These are phyloP conservation scores for Papio anubis DNA, from an alignment of 2,113 vertebrate species.

Conservation along the genomic window DNA sequence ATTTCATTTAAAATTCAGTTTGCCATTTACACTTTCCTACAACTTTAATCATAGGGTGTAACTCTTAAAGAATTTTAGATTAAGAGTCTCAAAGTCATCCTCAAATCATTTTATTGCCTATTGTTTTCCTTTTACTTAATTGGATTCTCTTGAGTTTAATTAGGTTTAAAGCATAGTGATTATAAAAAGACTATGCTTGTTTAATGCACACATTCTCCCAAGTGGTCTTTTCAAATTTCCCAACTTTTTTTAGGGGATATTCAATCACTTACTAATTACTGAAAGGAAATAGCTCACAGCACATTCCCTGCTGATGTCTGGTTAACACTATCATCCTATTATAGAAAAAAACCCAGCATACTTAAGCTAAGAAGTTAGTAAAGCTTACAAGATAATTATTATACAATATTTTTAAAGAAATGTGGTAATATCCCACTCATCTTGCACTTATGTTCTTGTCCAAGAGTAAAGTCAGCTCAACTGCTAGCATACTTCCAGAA, in stretches of 20 bases:
- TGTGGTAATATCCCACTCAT: background rate
- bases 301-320: background rate
- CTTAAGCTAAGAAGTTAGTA: conserved; percentile 53
- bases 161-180: conserved; percentile 69
- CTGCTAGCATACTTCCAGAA: background rate
- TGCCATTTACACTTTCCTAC: conserved; percentile 55
- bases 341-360: background rate
- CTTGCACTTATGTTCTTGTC: background rate
- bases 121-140: conserved; percentile 57
- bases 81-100: conserved; percentile 59
- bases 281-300: conserved; percentile 40
- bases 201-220: conserved; percentile 55
- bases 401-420: background rate
- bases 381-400: conserved; percentile 42
- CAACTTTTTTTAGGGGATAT: conserved; percentile 62
- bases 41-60: conserved; percentile 69
- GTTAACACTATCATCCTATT: conserved; percentile 18
- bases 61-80: conserved; percentile 62
- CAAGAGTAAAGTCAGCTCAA: background rate
- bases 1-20: conserved; percentile 49
- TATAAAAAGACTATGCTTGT: conserved; percentile 51
- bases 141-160: conserved; percentile 71
- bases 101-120: conserved; percentile 42
- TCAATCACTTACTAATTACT: conserved; percentile 70
- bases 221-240: conserved; percentile 58